Evolutionary conservation across 2,888 invertebrate genomes (phyloP).

Genomic region (Archips xylosteana): DNA sequence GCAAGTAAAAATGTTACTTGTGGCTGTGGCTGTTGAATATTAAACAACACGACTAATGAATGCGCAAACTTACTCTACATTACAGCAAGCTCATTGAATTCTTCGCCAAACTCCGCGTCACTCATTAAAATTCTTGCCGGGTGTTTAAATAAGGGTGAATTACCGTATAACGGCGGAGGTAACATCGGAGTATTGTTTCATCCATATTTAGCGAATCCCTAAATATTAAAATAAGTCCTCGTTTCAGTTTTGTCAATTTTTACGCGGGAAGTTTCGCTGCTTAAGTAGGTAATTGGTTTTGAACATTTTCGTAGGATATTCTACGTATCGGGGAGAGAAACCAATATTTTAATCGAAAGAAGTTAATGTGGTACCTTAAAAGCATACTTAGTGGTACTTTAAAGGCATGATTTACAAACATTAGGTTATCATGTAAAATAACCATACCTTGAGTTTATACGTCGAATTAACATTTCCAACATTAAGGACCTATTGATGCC

Average conservation of each 20-base stretch:
- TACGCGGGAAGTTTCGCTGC: background rate
- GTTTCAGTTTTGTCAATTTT: constrained; percentile 13
- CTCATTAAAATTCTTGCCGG: constrained; percentile 68
- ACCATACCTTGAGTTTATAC: too few species aligned
- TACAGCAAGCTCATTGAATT: constrained; percentile 75
- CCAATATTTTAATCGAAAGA: background rate
- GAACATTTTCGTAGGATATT: background rate
- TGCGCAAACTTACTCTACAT: constrained; percentile 72
- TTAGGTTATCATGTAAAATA: too few species aligned
- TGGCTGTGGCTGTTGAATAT: constrained; percentile 70
- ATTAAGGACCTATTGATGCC: constrained; percentile 1
- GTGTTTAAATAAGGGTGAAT: constrained; percentile 51
- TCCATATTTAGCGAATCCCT: constrained; percentile 12
- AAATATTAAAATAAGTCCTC: constrained; percentile 23
- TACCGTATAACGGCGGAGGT: constrained; percentile 45
- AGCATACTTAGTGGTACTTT: too few species aligned
- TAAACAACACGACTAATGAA: constrained; percentile 74
- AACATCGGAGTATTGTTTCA: constrained; percentile 35
- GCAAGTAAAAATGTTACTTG: constrained; percentile 67
- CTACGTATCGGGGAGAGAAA: background rate
- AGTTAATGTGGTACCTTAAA: background rate
- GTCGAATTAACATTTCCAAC: background rate
- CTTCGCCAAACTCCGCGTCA: constrained; percentile 63
- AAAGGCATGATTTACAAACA: too few species aligned
- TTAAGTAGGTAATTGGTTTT: constrained; percentile 14